Evolutionary conservation across 2,888 invertebrate genomes (phyloP).

Genomic region (Zelleria hepariella): DNA sequence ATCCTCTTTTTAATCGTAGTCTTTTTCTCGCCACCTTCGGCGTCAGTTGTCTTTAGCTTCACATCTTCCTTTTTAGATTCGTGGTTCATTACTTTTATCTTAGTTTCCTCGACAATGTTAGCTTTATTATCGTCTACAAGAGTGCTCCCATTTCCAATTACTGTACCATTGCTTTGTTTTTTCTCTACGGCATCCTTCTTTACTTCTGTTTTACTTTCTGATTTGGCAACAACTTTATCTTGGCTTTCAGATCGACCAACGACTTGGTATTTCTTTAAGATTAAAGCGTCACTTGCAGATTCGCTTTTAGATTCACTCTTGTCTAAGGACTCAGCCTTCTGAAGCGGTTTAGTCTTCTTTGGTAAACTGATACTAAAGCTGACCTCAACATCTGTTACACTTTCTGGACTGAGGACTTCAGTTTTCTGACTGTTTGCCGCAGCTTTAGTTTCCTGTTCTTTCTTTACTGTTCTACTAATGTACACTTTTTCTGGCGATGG

Average conservation of each 20-base stretch:
- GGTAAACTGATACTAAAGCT: slow-evolving; percentile 62
- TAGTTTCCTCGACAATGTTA: slow-evolving; percentile 23
- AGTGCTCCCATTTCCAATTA: slow-evolving; percentile 29
- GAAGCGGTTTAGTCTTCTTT: slow-evolving; percentile 33
- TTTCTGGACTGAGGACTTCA: slow-evolving; percentile 23
- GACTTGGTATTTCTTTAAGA: slow-evolving; percentile 52
- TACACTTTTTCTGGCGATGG: slow-evolving; percentile 57
- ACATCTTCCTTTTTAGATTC: slow-evolving; percentile 34
- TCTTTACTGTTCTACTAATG: slow-evolving; percentile 33
- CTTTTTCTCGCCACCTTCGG: slow-evolving; percentile 47
- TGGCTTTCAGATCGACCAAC: slow-evolving; percentile 19
- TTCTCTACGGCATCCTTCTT: slow-evolving; percentile 22
- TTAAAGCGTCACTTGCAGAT: slow-evolving; percentile 15
- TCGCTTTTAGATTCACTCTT: slow-evolving; percentile 17
- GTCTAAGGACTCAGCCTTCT: slow-evolving; percentile 28
- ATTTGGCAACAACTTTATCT: not conserved
- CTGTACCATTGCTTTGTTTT: slow-evolving; percentile 29
- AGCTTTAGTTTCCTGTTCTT: slow-evolving; percentile 31
- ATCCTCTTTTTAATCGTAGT: slow-evolving; percentile 59
- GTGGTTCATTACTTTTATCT: slow-evolving; percentile 34
- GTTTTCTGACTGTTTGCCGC: slow-evolving; percentile 25
- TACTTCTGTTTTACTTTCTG: not conserved
- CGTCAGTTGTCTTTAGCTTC: slow-evolving; percentile 31
- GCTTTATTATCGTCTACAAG: slow-evolving; percentile 32
- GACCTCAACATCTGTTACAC: slow-evolving; percentile 53